Evolutionary conservation across 2,888 invertebrate genomes (phyloP).

Genomic region (Suillia variegata): DNA sequence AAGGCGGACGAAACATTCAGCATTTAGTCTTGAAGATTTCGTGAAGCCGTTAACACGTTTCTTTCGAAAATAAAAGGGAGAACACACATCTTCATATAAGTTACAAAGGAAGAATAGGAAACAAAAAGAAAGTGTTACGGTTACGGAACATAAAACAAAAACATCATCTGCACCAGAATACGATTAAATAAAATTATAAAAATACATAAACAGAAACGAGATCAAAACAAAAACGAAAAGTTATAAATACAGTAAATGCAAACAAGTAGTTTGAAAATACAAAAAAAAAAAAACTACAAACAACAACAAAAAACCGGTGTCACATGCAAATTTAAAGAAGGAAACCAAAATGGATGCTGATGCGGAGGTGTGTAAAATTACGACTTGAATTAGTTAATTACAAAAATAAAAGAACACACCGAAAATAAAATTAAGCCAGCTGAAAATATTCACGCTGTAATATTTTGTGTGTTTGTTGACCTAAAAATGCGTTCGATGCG

Average conservation of each 20-base stretch:
- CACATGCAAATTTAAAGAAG: constrained; percentile 16
- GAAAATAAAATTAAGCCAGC: no score
- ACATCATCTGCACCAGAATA: background rate
- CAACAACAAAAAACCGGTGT: constrained; percentile 7
- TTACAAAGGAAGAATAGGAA: background rate
- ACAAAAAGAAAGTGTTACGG: constrained; percentile 2
- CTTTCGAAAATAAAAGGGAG: no score
- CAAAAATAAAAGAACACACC: no score
- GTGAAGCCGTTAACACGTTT: constrained; percentile 53
- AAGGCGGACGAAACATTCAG: constrained; percentile 36
- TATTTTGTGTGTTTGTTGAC: background rate
- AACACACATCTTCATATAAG: no score
- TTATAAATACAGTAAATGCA: background rate
- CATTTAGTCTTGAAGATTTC: constrained; percentile 56
- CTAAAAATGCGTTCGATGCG: background rate
- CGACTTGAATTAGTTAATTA: no score
- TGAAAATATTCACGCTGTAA: background rate
- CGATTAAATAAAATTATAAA: background rate
- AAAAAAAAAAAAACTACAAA: constrained; percentile 11
- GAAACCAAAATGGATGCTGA: constrained; percentile 35
- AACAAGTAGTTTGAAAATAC: constrained; percentile 27
- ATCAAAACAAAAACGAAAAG: background rate
- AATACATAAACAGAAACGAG: background rate
- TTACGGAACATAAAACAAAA: no score
- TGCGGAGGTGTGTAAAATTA: constrained; percentile 47